Evolutionary conservation across 2,797 vertebrate species (phyloP), one percentile per base, ranked within the genome.

Genomic region (Sebastes dallii): DNA sequence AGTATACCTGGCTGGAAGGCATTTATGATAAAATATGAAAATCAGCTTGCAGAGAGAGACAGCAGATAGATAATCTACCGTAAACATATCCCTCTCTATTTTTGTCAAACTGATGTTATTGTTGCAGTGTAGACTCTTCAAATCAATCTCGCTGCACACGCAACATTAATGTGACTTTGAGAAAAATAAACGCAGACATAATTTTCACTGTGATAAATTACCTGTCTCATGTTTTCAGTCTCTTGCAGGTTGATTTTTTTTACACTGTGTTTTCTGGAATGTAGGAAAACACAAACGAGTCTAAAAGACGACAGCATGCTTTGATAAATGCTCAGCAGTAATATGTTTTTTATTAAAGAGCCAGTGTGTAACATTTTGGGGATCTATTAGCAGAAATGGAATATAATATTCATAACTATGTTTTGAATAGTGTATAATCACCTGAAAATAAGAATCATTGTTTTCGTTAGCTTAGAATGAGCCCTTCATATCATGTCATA

Each of bases 1-100:
- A 46, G 42, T 46, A 46, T 46, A 46, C 42, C 42, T 46, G 42
- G 16, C 8, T 55, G n/a, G 22, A 36, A 56, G 39, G 27, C 24
- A 60, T 9, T 73, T 62, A 34, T 18, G 66, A 22, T 50, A 13
- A 16, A 4, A 66, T 66, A 30, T 61, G 16, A 73, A 69, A 85
- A 69, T 55, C 22, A 30, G 29, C 27, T 32, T 27, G 60, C 60
- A 52, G 46, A 52, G 46, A 59, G 27, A 65, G 25, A 77, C 16
- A 68, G 12, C 8, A 68, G 46, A 56, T 50, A 81, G 29, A 56
- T 82, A 36, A 77, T 65, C 71, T 29, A 36, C 11, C 24, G 46
- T 46, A 29, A 75, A 76, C 36, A 58, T 60, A 58, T 25, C 59
- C 25, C 27, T 68, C 60, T 81, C 62, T 72, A 61, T 74, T 64